Base-by-base conservation (phyloP, 1,140 invertebrate genomes). In the Drosophila takahashii region DNA sequence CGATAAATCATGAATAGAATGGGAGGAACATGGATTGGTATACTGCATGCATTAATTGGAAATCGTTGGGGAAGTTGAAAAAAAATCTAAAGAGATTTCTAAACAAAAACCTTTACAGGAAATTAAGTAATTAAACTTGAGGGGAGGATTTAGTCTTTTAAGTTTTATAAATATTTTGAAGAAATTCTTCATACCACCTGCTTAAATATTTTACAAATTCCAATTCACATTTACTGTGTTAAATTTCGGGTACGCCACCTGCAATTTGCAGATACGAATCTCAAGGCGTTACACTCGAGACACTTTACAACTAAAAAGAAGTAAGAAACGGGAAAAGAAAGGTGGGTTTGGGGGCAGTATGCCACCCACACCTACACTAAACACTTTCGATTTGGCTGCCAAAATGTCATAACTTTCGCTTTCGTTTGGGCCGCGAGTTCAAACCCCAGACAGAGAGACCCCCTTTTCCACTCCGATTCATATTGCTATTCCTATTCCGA, bases 381-480 rank as follows among this genome's bases (percentile, higher is more conserved):
- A 59, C 65, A 87, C 79, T 83, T 76, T 83, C 79, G 39, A 41
- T 62, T 83, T 79, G 70, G 59, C 61, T 76, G 79, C 83, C 81
- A 78, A 79, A 81, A 71, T 87, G 81, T 75, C 81, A 78, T 87
- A 87, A 87, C 81, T 85, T 85, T 85, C 81, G 81, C 78, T 87
- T 85, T 85, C 83, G 48, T 60, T 34, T 34, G 34, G 32, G 59
- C 56, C 71, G 39, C 71, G 51, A 62, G 47, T 16, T 45, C 53
- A 69, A 69, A 69, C 62, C 66, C 66, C 70, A 73, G 47, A 51
- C 26, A 26, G 47, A 22, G 22, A 22, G 22, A 50, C 52, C 54
- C 29, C 16, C n/a, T 29, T 48, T 29, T n/a, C n/a, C 3, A 16
- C 15, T 50, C 26, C 41, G 32, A 52, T 11, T 27, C 13, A 32